Conservation (phyloP, 2,888 invertebrate genomes). For the Ormyrus nitidulus region DNA sequence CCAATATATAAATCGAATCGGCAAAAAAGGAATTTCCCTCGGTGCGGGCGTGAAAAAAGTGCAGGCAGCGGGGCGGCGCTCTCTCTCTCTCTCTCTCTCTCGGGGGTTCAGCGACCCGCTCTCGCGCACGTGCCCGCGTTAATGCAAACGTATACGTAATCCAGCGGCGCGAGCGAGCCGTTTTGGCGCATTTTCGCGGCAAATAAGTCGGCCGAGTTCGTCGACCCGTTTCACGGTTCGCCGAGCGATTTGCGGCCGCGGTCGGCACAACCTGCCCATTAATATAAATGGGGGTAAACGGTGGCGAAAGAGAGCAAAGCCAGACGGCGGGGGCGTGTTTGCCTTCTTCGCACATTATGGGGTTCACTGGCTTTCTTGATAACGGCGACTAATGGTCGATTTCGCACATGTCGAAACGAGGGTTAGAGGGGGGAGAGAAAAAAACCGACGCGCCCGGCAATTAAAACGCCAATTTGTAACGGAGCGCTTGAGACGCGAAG, state of each 20-base stretch:
- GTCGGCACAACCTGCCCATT: slow-evolving; percentile 63
- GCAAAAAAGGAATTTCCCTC: slow-evolving; percentile 13
- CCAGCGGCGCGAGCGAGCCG: neutral
- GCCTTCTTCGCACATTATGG: slow-evolving; percentile 58
- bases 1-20: neutral
- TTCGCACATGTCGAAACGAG: slow-evolving; percentile 37
- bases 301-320: slow-evolving; percentile 57
- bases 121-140: neutral
- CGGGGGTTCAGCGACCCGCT: slow-evolving; percentile 26
- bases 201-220: slow-evolving; percentile 59
- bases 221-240: slow-evolving; percentile 66
- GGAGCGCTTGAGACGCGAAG: slow-evolving; percentile 6
- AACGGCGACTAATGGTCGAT: slow-evolving; percentile 28
- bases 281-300: slow-evolving; percentile 66
- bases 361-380: slow-evolving; percentile 59
- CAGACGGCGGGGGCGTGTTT: slow-evolving; percentile 57
- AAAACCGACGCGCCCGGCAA: slow-evolving; percentile 36
- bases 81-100: neutral
- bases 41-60: too few relatives aligned
- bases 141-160: too few relatives aligned
- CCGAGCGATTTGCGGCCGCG: slow-evolving; percentile 62
- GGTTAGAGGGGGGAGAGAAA: neutral
- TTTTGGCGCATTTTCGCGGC: slow-evolving; percentile 51
- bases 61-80: too few relatives aligned
- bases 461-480: slow-evolving; percentile 54